Evolutionary conservation across 2,888 invertebrate genomes (phyloP).

Genomic region (Dyspetes luteomarginatus): DNA sequence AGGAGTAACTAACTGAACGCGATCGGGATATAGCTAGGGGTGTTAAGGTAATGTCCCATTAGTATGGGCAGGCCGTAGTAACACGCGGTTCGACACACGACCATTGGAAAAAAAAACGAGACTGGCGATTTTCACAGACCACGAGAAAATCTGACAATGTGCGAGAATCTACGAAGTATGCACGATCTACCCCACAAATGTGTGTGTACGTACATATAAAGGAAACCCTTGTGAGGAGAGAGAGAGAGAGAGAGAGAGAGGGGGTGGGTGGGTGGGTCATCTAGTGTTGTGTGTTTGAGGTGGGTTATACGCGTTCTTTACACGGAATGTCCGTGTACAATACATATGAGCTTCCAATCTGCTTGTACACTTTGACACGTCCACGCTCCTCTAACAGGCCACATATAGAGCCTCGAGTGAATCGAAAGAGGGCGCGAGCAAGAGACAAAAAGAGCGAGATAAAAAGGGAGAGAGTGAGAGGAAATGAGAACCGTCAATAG

Average conservation of each 20-base stretch:
- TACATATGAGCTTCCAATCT: conserved; percentile 62
- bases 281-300: neutral
- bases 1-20: conserved; percentile 83
- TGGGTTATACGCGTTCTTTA: conserved; percentile 34
- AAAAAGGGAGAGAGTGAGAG: conserved; percentile 41
- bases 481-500: conserved; percentile 81
- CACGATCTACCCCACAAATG: neutral
- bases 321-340: neutral
- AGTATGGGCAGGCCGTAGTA: conserved; percentile 81
- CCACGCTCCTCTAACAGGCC: conserved; percentile 36
- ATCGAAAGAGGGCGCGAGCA: conserved; percentile 19
- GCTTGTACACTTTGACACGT: conserved; percentile 65
- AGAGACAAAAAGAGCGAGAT: conserved; percentile 68
- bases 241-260: neutral
- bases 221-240: neutral
- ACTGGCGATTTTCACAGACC: conserved; percentile 67
- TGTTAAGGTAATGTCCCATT: conserved; percentile 83
- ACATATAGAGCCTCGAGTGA: conserved; percentile 1
- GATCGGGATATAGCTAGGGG: conserved; percentile 78
- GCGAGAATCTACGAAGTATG: neutral
- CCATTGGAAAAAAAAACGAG: conserved; percentile 73
- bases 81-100: conserved; percentile 76
- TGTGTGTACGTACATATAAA: neutral
- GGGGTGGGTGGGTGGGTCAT: too few species aligned
- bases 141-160: conserved; percentile 19